Conservation (phyloP, 2,797 vertebrate genomes). For the Phataginus tricuspis region DNA sequence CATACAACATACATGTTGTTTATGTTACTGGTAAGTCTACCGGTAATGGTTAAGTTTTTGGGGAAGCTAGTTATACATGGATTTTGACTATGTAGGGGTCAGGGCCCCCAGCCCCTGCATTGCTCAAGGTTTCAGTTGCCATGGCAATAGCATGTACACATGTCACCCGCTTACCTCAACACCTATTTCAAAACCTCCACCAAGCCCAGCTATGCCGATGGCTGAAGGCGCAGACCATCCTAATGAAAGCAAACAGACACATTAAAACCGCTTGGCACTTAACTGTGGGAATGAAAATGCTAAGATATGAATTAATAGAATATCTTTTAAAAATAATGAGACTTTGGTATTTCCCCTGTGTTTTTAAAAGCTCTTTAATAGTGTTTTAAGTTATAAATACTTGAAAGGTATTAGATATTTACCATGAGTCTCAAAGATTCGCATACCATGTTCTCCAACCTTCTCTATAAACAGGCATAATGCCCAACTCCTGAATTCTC, state of each 20-base stretch:
- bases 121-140: background rate
- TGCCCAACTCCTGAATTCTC: background rate
- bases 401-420: background rate
- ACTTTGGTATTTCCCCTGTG: background rate
- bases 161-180: conserved; percentile 90
- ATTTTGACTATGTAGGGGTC: no score
- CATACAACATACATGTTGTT: no score
- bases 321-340: background rate
- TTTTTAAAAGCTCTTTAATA: conserved; percentile 24
- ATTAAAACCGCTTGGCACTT: background rate
- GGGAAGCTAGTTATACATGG: no score
- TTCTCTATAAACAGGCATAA: background rate
- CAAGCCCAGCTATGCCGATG: conserved; percentile 97
- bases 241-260: conserved; percentile 75
- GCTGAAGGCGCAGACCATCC: conserved; percentile 98
- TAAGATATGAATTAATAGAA: background rate
- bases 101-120: no score
- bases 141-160: fast-evolving
- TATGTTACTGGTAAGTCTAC: no score
- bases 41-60: no score
- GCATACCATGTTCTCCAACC: background rate
- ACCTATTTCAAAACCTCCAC: conserved; percentile 97
- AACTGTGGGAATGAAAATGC: background rate
- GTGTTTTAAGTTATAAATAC: background rate
- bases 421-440: background rate